phyloP scores from a whole-genome alignment of 1,140 invertebrate genomes.

The Leptinotarsa defecta region DNA sequence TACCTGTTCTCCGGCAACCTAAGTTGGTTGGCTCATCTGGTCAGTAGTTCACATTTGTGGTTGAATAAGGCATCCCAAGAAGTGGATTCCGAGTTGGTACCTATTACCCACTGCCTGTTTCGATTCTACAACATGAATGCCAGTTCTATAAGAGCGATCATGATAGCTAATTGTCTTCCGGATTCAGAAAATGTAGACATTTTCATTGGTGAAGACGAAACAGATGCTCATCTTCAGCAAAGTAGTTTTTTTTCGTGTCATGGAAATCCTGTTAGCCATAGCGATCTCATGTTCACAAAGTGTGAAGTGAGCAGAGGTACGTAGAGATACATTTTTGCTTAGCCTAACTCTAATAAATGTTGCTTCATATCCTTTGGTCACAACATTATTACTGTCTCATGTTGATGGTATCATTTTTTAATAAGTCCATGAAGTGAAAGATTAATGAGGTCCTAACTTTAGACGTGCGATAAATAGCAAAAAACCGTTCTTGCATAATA shows the following conservation, averaged over 20 bases:
- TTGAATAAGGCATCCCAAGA: slow-evolving; percentile 85
- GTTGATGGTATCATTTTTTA: too few relatives aligned
- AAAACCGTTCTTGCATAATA: too few relatives aligned
- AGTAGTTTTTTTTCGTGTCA: slow-evolving; percentile 49
- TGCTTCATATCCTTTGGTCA: too few relatives aligned
- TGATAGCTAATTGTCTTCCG: slow-evolving; percentile 72
- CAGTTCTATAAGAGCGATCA: slow-evolving; percentile 76
- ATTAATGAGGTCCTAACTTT: too few relatives aligned
- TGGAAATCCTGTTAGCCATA: slow-evolving; percentile 62
- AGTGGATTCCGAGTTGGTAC: slow-evolving; percentile 78
- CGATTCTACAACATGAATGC: slow-evolving; percentile 83
- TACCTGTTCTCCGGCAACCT: slow-evolving; percentile 82
- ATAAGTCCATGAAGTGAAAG: too few relatives aligned
- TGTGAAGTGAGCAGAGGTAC: slow-evolving; percentile 20
- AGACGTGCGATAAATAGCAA: too few relatives aligned
- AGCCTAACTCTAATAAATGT: too few relatives aligned
- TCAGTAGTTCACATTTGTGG: slow-evolving; percentile 81
- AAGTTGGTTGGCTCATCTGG: slow-evolving; percentile 78
- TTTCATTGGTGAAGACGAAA: slow-evolving; percentile 48
- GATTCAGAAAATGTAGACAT: slow-evolving; percentile 51
- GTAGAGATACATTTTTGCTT: background rate
- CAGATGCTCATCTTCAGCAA: slow-evolving; percentile 25
- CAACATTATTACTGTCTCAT: too few relatives aligned
- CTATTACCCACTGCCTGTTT: slow-evolving; percentile 79
- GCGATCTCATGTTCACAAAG: slow-evolving; percentile 53